Evolutionary conservation across 2,888 invertebrate species (phyloP).

Genomic region (Patella ulyssiponensis): DNA sequence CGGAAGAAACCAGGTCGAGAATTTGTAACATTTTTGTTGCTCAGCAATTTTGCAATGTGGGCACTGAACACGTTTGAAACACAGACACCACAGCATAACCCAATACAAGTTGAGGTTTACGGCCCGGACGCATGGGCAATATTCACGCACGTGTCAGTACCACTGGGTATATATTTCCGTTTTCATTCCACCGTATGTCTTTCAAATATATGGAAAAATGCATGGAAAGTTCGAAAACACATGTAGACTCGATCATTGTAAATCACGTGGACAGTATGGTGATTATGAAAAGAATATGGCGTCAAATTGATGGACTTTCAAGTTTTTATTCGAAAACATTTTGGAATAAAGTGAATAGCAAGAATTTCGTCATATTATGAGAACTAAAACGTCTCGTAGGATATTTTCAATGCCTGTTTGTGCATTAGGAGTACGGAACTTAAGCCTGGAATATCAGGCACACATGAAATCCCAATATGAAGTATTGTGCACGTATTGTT

Average conservation of each 20-base stretch:
- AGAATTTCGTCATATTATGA: too few relatives aligned
- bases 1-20: slow-evolving; percentile 95
- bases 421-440: too few relatives aligned
- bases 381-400: too few relatives aligned
- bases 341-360: too few relatives aligned
- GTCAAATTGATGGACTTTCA: too few relatives aligned
- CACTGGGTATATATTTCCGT: slow-evolving; percentile 94
- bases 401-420: too few relatives aligned
- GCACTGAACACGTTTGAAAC: slow-evolving; percentile 95
- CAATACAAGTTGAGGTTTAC: slow-evolving; percentile 92
- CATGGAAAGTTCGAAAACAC: slow-evolving; percentile 79
- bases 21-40: slow-evolving; percentile 93
- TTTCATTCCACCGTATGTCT: slow-evolving; percentile 94
- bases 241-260: not conserved
- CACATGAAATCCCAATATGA: too few relatives aligned
- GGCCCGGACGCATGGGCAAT: slow-evolving; percentile 94
- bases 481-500: too few relatives aligned
- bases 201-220: slow-evolving; percentile 96
- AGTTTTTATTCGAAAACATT: too few relatives aligned
- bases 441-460: too few relatives aligned
- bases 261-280: too few relatives aligned
- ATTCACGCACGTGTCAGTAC: slow-evolving; percentile 91
- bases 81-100: slow-evolving; percentile 93
- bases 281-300: too few relatives aligned
- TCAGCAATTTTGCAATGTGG: slow-evolving; percentile 97